Conservation (phyloP, 2,888 invertebrate genomes). For the Athalia circularis region DNA sequence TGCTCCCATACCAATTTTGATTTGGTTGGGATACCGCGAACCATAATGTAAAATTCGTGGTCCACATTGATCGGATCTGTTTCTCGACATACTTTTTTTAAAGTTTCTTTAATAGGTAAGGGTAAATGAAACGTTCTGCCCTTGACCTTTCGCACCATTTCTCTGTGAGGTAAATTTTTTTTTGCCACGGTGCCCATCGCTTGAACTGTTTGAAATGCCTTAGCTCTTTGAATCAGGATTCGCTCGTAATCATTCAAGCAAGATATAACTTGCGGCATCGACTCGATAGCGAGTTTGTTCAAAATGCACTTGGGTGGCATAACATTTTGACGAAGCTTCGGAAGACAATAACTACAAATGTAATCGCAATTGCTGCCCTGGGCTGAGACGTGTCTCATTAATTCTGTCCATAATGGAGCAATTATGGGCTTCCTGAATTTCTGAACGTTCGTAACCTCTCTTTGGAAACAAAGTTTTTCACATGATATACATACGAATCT, state of each 20-base stretch:
- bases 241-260: constrained; percentile 58
- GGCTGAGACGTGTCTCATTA: constrained; percentile 31
- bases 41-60: constrained; percentile 62
- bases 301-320: constrained; percentile 59
- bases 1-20: constrained; percentile 51
- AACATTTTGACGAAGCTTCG: constrained; percentile 52
- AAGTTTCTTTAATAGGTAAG: constrained; percentile 61
- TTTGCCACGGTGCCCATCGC: constrained; percentile 63
- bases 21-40: constrained; percentile 62
- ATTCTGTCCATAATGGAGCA: constrained; percentile 53
- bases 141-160: constrained; percentile 48
- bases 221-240: constrained; percentile 62
- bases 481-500: background rate
- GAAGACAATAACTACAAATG: constrained; percentile 48
- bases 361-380: background rate
- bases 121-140: constrained; percentile 57
- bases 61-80: constrained; percentile 58
- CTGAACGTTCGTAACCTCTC: background rate
- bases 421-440: constrained; percentile 53
- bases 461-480: too few relatives aligned
- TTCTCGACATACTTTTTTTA: constrained; percentile 61
- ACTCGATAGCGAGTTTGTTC: constrained; percentile 54
- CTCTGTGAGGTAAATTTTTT: constrained; percentile 55
- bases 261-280: constrained; percentile 52
- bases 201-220: constrained; percentile 65